Evolutionary conservation across 1,140 invertebrate species (phyloP), one percentile per base, ranked within the genome.

Genomic region (Hormaphis cornu): DNA sequence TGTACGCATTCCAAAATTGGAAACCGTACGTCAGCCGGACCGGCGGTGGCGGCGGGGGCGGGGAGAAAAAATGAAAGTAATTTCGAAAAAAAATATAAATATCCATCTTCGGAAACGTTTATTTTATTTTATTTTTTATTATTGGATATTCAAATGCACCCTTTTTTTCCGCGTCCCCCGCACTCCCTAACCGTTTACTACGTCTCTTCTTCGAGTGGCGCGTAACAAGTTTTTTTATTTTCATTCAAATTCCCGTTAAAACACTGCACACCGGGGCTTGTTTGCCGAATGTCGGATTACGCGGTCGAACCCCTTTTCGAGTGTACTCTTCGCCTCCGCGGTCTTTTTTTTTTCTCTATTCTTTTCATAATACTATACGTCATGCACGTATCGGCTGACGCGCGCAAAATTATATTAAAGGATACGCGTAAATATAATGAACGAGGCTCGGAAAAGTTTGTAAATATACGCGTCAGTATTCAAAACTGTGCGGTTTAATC

Each of bases 101-200:
- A 66, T 66, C 28, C 61, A 66, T 66, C 61, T 66, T 48, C 42
- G 44, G 61, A 66, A 66, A 66, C 61, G 44, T 66, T 66, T 66
- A 66, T 66, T 50, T 66, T n/a, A n/a, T n/a, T n/a, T n/a, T n/a
- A n/a, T n/a, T n/a, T 56, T 63, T 66, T 66, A 50, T 66, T 66
- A 66, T 66, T 66, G 44, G 61, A 66, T 66, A 66, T 66, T 66
- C 61, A 66, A 66, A 66, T 66, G 42, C 61, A 33, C 42, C 24
- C 42, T 16, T 33, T 48, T 58, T 24, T n/a, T 22, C 54, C 18
- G 35, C 33, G 18, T 8, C 26, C 12, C 0, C 10, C 9, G 26
- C 26, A 8, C 20, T 16, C 16, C 37, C n/a, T 8, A n/a, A 9
- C 4, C 1, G 10, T 16, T n/a, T n/a, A n/a, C n/a, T n/a, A 5